Base-by-base conservation (phyloP, 2,888 invertebrate species). In the Cactoblastis cactorum region DNA sequence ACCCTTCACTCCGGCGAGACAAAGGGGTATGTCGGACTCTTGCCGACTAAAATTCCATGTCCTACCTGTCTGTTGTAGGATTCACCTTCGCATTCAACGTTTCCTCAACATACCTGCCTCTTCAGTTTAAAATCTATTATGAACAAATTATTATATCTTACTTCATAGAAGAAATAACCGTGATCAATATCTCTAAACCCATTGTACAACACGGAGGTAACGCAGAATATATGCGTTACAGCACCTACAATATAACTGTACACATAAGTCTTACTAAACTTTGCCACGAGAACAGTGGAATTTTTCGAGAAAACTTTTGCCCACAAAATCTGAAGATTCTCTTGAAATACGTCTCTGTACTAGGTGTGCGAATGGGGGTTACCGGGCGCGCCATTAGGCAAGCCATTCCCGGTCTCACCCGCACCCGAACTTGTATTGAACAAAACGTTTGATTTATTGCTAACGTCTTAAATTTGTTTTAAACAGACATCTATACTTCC, bases 361-460 rank as follows among this genome's bases (percentile, higher is more conserved):
- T 51, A 61, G 62, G 66, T 64, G 57, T 56, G 57, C 53, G 58
- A 57, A 45, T 51, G 58, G 64, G 65, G 57, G 59, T 58, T 55
- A 61, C 53, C 50, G 37, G 19, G 48, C 53, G 58, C 53, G 53
- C 65, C 61, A 71, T 71, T 68, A 67, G 49, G 57, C 61, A 58
- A 61, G 57, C 61, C 65, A 65, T 66, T 62, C 55, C 64, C 65
- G 59, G 69, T 48, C 53, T 49, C 54, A 52, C 53, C 49, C 53
- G 48, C 51, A 38, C 46, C 45, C 43, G 32, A 39, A 48, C 51
- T 43, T 53, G 28, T 49, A 49, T 48, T 38, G 14, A 28, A 45
- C 24, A 39, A 53, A 49, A 49, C 35, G 51, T 51, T 51, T 51
- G 54, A 54, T 54, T 54, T 54, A 54, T 38, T 14, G 18, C 41